Evolutionary conservation across 2,797 vertebrate genomes (phyloP).

Genomic region (Phylloscopus collybita): DNA sequence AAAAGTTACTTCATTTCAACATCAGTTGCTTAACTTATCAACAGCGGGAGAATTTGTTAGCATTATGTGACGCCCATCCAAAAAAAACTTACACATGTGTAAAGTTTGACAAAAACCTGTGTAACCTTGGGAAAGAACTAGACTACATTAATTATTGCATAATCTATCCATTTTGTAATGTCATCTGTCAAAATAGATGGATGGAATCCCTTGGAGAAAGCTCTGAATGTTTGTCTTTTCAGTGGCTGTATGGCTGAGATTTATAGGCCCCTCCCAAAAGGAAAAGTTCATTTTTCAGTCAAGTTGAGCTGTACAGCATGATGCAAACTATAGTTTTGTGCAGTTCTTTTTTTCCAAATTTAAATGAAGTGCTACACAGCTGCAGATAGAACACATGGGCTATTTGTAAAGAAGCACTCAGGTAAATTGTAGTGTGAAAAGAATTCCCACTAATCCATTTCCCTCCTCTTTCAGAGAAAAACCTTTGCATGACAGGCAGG

Average conservation of each 20-base stretch:
- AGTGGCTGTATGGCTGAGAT: neutral
- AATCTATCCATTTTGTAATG: neutral
- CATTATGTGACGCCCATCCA: rapidly evolving
- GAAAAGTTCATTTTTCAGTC: neutral
- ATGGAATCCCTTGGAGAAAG: neutral
- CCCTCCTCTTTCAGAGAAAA: neutral
- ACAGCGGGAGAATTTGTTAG: neutral
- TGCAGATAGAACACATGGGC: neutral
- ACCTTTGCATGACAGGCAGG: neutral
- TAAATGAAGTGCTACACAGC: neutral
- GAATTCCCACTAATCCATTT: neutral
- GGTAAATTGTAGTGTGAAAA: neutral
- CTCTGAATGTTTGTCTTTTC: neutral
- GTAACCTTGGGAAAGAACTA: neutral
- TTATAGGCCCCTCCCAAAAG: neutral
- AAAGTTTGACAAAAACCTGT: neutral
- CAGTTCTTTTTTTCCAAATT: neutral
- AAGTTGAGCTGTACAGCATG: neutral
- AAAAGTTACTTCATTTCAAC: neutral
- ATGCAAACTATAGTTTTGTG: neutral
- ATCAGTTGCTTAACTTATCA: neutral
- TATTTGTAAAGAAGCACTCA: neutral
- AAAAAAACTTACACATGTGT: neutral
- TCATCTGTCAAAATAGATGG: neutral
- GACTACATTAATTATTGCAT: neutral